Base-by-base conservation (phyloP, 2,797 vertebrate genomes). In the Hapalemur alaotrensis region DNA sequence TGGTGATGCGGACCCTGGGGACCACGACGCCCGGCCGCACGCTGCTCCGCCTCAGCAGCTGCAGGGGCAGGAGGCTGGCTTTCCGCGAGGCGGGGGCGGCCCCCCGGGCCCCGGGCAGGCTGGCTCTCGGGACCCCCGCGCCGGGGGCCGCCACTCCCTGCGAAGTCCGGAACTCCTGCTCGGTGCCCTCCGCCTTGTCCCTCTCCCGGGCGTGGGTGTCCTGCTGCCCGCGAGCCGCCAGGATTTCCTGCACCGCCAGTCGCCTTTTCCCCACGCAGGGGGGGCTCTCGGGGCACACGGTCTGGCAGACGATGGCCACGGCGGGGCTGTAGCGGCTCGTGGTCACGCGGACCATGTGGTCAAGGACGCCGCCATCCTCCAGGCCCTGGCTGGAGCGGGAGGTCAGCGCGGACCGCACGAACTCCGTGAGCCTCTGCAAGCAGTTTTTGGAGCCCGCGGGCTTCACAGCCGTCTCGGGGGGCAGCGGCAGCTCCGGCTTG, bases 261-360 rank as follows among this genome's bases (percentile, higher is more conserved):
- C 99, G 98, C 23, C 98, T 98, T 85, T 99, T 99, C 7, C 99
- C 99, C 32, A 99, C 99, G 11, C 98, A 96, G 0, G 99, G 99
- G 0, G 99, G 99, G 95, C 99, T 99, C 72, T 98, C 98, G 0
- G 99, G 99, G 97, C 99, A 99, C 94, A 99, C 99, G 0, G 99
- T 99, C 93, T 98, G 99, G 93, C 99, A 99, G 0, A 99, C 98
- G 23, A 99, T 94, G 0, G 99, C 99, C 7, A 99, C 97, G 7
- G 99, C 99, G 0, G 99, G 99, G 95, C 99, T 99, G 96, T 98
- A 98, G 91, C 99, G 97, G 43, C 99, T 98, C 0, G 99, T 99
- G 5, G 99, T 99, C 95, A 99, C 98, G 76, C 98, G 98, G 93
- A 99, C 99, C 99, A 99, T 99, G 98, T 99, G 99, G 98, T 99